Evolutionary conservation across 2,113 vertebrate genomes (phyloP), one percentile per base, ranked within the genome.

Genomic region (Symphodus melops): DNA sequence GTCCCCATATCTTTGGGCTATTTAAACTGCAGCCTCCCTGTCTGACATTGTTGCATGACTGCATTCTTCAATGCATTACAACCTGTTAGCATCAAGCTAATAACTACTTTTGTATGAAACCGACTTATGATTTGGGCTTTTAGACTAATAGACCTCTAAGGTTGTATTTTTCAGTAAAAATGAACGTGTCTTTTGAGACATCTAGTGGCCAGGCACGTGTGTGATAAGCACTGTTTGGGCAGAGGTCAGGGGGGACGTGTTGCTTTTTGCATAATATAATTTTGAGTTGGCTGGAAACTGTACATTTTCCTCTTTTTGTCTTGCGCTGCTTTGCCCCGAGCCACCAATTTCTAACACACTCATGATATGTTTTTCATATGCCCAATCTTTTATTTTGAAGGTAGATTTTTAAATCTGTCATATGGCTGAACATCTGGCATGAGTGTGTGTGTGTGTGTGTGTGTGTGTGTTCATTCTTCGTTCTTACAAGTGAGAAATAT

Each of bases 401-500:
- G 42, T 16, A 42, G 23, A 17, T 21, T 41, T 64, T 54, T 53
- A 51, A 51, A 61, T 75, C 57, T 78, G 52, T 54, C 51, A 49
- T 41, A 41, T 65, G 70, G 52, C 19, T 71, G 59, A 68, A 66
- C 56, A 39, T 68, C 17, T 67, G 11, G 13, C 28, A 19, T 49
- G 25, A 64, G 39, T 11, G 39, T 41, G 2, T 69, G 14, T 55
- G 33, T 70, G 44, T 70, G 2, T 69, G 14, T 55, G 33, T 70
- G 44, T 70, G 52, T 73, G 42, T n/a, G n/a, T n/a, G n/a, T n/a
- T n/a, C n/a, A n/a, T n/a, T n/a, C n/a, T n/a, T n/a, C n/a, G n/a
- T 65, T 65, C 77, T 68, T 71, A 42, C 71, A 28, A 65, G 86
- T 84, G 85, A 85, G 82, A 90, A 84, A 91, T 87, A 66, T 81